Percentiles rank a stretch among this genome's conserved stretches.
phyloP scores from a whole-genome alignment of 2,888 invertebrate genomes.

The Tachystola acroxantha region DNA sequence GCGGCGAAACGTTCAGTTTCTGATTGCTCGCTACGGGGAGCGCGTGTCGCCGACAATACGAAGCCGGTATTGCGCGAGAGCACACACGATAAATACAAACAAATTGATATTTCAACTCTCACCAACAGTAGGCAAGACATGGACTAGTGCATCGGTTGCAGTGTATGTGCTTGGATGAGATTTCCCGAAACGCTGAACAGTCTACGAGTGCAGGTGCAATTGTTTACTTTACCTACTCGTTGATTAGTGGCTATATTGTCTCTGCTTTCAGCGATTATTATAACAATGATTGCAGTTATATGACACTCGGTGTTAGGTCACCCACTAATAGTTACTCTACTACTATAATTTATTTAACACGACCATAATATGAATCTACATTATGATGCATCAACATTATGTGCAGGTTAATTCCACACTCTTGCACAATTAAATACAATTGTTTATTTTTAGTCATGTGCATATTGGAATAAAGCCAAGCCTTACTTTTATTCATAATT shows the following conservation, averaged over 20 bases:
- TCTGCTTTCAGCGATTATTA: conserved; percentile 19
- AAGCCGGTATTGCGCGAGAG: conserved; percentile 56
- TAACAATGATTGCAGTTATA: neutral
- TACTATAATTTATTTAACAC: neutral
- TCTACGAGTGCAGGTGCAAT: conserved; percentile 65
- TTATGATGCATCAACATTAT: neutral
- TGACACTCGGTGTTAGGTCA: neutral
- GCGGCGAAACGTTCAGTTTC: conserved; percentile 62
- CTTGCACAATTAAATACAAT: conserved; percentile 17
- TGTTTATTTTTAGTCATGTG: conserved; percentile 22
- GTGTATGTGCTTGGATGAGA: conserved; percentile 53
- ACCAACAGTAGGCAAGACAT: conserved; percentile 17
- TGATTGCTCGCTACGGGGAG: conserved; percentile 59
- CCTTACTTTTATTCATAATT: neutral
- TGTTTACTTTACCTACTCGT: conserved; percentile 42
- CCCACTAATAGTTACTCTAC: neutral
- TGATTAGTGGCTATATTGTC: conserved; percentile 26
- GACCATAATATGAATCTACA: neutral
- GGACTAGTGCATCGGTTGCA: conserved; percentile 45
- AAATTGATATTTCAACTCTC: conserved; percentile 34
- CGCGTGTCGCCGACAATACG: conserved; percentile 51
- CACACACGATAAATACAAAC: conserved; percentile 47
- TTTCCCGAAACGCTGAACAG: conserved; percentile 46
- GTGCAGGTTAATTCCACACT: conserved; percentile 1
- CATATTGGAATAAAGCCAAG: conserved; percentile 9